phyloP scores from a whole-genome alignment of 2,113 vertebrate genomes.

The Oophaga pumilio region DNA sequence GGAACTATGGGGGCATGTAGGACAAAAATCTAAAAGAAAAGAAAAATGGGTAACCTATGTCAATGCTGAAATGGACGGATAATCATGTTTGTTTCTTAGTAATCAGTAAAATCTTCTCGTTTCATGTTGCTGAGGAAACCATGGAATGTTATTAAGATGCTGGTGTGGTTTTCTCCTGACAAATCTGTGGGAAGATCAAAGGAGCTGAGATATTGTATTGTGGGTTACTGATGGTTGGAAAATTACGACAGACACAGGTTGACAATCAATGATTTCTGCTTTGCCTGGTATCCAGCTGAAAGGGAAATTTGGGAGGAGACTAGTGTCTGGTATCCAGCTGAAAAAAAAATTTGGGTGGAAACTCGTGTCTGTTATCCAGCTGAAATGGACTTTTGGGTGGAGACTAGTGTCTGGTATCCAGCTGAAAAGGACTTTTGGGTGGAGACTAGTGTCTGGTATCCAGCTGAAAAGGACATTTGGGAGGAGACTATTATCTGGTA shows the following conservation, averaged over 20 bases:
- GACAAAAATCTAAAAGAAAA: neutral
- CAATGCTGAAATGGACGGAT: neutral
- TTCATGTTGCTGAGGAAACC: constrained; percentile 5
- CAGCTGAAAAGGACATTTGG: too few relatives aligned
- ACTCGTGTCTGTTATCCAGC: too few relatives aligned
- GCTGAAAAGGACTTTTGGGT: too few relatives aligned
- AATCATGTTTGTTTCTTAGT: neutral
- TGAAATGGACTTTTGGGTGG: too few relatives aligned
- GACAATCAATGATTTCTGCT: too few relatives aligned
- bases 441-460: too few relatives aligned
- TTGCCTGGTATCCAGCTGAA: too few relatives aligned
- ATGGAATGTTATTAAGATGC: neutral
- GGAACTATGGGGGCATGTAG: neutral
- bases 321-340: too few relatives aligned
- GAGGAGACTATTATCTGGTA: too few relatives aligned
- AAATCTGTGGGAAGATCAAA: neutral
- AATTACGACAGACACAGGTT: neutral
- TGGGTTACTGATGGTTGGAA: neutral
- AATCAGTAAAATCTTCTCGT: neutral
- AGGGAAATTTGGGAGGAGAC: too few relatives aligned
- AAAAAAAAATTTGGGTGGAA: too few relatives aligned
- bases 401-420: too few relatives aligned
- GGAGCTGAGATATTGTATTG: neutral
- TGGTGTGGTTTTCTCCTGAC: neutral
- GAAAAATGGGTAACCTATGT: neutral